A percentile compares a stretch with the other conserved stretches of the same genome.
phyloP scores from a whole-genome alignment of 2,113 vertebrate genomes.

The Indicator maculatus region DNA sequence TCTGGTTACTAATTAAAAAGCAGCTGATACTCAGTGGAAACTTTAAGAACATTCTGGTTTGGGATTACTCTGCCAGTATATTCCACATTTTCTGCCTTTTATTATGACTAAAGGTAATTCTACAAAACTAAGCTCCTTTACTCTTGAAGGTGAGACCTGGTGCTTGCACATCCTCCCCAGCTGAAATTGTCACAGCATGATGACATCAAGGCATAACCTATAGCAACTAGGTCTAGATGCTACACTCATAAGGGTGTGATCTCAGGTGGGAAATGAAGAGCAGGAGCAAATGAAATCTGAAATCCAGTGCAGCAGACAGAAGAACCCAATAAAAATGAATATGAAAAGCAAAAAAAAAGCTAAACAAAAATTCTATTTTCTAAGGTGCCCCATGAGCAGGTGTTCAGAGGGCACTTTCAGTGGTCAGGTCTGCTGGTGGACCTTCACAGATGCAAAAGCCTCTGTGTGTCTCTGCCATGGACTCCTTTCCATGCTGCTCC shows the following conservation, averaged over 20 bases:
- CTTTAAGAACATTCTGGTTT: slow-evolving; percentile 3
- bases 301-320: background rate
- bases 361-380: background rate
- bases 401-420: background rate
- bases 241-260: background rate
- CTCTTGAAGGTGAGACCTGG: background rate
- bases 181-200: background rate
- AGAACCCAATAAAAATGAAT: background rate
- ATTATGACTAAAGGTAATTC: background rate
- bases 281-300: background rate
- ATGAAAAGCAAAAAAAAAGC: background rate
- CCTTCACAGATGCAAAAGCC: background rate
- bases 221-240: background rate
- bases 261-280: background rate
- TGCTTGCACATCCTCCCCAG: background rate
- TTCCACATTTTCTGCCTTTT: background rate
- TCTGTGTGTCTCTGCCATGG: background rate
- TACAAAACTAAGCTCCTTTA: background rate
- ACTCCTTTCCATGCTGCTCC: background rate
- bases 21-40: background rate
- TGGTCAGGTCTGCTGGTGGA: background rate
- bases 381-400: background rate
- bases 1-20: slow-evolving; percentile 6
- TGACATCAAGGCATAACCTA: background rate
- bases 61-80: background rate